Evolutionary conservation across 2,797 vertebrate genomes (phyloP), one percentile per base, ranked within the genome.

Genomic region (Meda fulgida): DNA sequence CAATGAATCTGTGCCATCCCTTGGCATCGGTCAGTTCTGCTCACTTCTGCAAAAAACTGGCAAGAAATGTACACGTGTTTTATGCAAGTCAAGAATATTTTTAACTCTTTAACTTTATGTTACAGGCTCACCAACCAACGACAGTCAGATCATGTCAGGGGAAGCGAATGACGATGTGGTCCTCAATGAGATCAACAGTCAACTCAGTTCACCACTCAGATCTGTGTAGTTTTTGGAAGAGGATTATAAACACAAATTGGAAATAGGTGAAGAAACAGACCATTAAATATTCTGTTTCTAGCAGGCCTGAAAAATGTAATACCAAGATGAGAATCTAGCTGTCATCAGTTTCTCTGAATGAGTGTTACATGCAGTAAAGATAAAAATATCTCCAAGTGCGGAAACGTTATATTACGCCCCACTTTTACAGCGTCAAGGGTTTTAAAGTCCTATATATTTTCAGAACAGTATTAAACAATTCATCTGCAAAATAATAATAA

Each of bases 1-100:
- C 85, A 92, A 95, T 70, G 93, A 90, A 90, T 95, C 86, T 19
- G 93, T 95, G 87, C 94, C 93, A 81, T 91, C 94, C 88, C 96
- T 91, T 73, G 94, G 95, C 66, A 90, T 87, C 3, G 84, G 94
- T 95, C 21, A 85, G 88, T 86, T 78, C 87, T 63, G 26, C 26
- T 63, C 60, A 31, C 26, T 63, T 29, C 13, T 16, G 60, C 60
- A 63, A 29, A 65, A 65, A 65, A 31, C 29, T 86, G 46, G 13
- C 2, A 10, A 31, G 23, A 38, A 31, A 29, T 70, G 7, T n/a
- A 26, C 13, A 51, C 26, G 23, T 29, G 38, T 55, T 63, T 55
- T 19, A 69, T 11, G 19, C 1, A 48, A 63, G n/a, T 53, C 63
- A 19, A 2, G 36, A 21, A 48, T 38, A 19, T 21, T 4, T 58